Evolutionary conservation across 2,797 vertebrate genomes (phyloP).

Genomic region (Artibeus jamaicensis): DNA sequence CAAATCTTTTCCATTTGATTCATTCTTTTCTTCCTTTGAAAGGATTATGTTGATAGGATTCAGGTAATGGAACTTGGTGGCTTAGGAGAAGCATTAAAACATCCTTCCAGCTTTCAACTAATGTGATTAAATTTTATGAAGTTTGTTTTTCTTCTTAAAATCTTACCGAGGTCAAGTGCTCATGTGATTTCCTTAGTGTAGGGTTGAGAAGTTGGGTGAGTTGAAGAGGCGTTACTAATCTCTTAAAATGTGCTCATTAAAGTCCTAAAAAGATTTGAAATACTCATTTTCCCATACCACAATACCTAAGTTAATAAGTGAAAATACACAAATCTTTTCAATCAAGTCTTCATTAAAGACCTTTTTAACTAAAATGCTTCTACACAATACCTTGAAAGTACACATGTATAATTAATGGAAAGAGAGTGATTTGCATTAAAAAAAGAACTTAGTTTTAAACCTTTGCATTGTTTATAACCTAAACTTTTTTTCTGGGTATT

Average conservation of each 20-base stretch:
- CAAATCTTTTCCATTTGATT: conserved; percentile 87
- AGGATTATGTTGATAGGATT: conserved; percentile 89
- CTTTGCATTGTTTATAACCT: conserved; percentile 58
- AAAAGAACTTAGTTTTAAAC: conserved; percentile 52
- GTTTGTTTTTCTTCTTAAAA: conserved; percentile 93
- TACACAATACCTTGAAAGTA: conserved; percentile 34
- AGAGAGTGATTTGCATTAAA: conserved; percentile 7
- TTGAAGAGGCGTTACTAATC: conserved; percentile 79
- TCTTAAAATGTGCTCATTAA: conserved; percentile 82
- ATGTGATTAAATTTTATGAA: conserved; percentile 95
- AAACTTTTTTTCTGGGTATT: conserved; percentile 59
- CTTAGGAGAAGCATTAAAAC: conserved; percentile 89
- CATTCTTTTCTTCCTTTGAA: conserved; percentile 84
- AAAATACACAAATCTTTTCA: conserved; percentile 63
- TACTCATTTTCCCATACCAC: conserved; percentile 75
- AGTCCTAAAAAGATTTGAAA: conserved; percentile 75
- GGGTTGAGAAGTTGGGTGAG: conserved; percentile 75
- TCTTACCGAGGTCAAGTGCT: conserved; percentile 90
- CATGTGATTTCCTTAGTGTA: conserved; percentile 82
- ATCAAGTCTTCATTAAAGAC: conserved; percentile 64
- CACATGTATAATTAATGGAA: background rate
- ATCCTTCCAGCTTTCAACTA: conserved; percentile 89
- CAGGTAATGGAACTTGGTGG: conserved; percentile 89
- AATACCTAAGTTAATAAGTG: conserved; percentile 73
- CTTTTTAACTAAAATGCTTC: conserved; percentile 50